Conservation (phyloP, 37 sponge, comb jelly and placozoan species). For the Spongilla lacustris region DNA sequence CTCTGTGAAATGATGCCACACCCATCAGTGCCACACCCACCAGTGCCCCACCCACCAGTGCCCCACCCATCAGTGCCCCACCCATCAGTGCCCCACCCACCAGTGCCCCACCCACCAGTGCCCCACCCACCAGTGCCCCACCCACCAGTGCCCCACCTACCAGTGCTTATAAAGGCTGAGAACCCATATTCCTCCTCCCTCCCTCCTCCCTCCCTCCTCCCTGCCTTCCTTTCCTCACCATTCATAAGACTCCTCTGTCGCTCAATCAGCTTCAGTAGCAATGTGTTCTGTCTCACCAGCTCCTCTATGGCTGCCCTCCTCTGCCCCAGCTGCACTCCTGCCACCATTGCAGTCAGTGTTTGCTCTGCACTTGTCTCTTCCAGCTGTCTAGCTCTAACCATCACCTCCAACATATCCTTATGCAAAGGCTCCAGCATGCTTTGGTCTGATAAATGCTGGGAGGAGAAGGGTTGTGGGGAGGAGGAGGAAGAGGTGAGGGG, state of each 20-base stretch:
- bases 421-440: slow-evolving; percentile 9
- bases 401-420: slow-evolving; percentile 33
- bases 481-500: not conserved
- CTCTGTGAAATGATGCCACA: not conserved
- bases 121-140: not conserved
- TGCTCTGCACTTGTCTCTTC: slow-evolving; percentile 27
- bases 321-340: slow-evolving; percentile 14
- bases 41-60: not conserved
- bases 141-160: not conserved
- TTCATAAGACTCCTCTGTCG: slow-evolving; percentile 34
- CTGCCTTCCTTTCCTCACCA: not conserved
- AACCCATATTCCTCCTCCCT: not conserved
- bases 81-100: not conserved
- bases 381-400: slow-evolving; percentile 29
- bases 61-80: not conserved
- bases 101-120: not conserved
- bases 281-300: slow-evolving; percentile 41
- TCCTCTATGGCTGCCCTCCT: slow-evolving; percentile 30
- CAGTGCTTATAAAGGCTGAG: not conserved
- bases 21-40: not conserved
- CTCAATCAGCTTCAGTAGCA: slow-evolving; percentile 25
- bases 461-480: not conserved
- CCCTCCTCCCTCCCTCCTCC: not conserved
- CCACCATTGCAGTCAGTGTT: slow-evolving; percentile 5
- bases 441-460: slow-evolving; percentile 5